phyloP scores from a whole-genome alignment of 2,797 vertebrate species.

The Enteromius treurensis region DNA sequence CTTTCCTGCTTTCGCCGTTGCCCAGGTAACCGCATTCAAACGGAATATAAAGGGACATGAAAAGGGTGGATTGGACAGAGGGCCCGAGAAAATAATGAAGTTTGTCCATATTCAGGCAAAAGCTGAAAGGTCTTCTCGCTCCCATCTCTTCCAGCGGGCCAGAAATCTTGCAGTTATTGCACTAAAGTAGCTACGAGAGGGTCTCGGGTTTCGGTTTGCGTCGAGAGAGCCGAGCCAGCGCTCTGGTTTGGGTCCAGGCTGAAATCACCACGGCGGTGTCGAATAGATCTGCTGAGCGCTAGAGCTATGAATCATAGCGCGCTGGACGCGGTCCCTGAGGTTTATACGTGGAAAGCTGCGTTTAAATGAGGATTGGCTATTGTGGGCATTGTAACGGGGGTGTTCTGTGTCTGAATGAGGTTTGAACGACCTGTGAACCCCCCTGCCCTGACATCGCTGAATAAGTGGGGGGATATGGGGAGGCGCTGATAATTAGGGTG shows the following conservation, averaged over 20 bases:
- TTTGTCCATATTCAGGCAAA: conserved; percentile 85
- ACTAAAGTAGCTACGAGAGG: conserved; percentile 62
- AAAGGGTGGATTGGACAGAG: conserved; percentile 82
- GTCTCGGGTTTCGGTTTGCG: conserved; percentile 79
- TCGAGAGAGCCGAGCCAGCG: conserved; percentile 69
- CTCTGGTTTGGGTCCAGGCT: conserved; percentile 57
- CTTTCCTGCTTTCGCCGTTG: conserved; percentile 80
- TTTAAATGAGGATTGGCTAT: conserved; percentile 44
- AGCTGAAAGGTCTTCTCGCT: conserved; percentile 76
- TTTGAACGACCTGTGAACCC: conserved; percentile 75
- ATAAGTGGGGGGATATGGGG: conserved; percentile 76
- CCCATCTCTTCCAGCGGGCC: conserved; percentile 66
- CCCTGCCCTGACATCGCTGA: conserved; percentile 78
- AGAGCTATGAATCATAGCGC: conserved; percentile 60
- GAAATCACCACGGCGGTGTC: conserved; percentile 40
- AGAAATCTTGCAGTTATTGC: conserved; percentile 47
- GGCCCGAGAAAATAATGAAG: conserved; percentile 84
- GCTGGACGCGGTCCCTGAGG: conserved; percentile 49
- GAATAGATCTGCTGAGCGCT: conserved; percentile 43
- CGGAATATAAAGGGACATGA: conserved; percentile 81
- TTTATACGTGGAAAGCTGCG: conserved; percentile 30
- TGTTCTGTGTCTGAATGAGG: conserved; percentile 50
- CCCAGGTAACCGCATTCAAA: conserved; percentile 85
- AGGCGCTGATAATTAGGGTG: conserved; percentile 50
- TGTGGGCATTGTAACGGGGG: conserved; percentile 36